Base-by-base conservation (phyloP, 2,113 vertebrate genomes). In the Candoia aspera region DNA sequence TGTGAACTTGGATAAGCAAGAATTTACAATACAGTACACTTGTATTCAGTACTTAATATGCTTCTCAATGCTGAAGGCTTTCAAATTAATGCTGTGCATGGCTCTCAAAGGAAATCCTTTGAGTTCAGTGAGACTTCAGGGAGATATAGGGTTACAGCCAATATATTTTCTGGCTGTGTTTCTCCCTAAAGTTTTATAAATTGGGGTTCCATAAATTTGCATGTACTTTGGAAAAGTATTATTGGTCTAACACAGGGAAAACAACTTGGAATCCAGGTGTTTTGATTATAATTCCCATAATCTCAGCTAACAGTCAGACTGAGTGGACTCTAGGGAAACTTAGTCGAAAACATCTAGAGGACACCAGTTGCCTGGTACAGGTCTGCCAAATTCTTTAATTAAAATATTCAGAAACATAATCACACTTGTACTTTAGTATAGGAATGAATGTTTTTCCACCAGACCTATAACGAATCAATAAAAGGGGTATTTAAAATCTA, bases 401-500 rank as follows among this genome's bases (percentile, higher is more conserved):
- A 26, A 54, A 24, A 17, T 26, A 46, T 90, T 33, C 15, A 53
- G 12, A 49, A 59, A 59, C 15, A 15, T 89, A 19, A 6, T n/a
- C 5, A 23, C 37, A 33, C 19, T 17, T 29, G 26, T 26, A 19
- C 60, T 23, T 37, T 55, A 64, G 26, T 84, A 92, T 88, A 55
- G 49, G 33, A 64, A 84, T 4, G 60, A 0, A 0, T 8, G 26
- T 93, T 90, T 57, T 85, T 94, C 93, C 84, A 85, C 93, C 89
- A 93, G n/a, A 79, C 17, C 24, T 8, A 0, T 91, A 91, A 88
- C 93, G 83, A 91, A 91, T 42, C 21, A 2, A 49, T 54, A 55
- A 90, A 93, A 94, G 94, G n/a, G 93, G 90, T 96, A 89, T 46
- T 92, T 96, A 68, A 88, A 91, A 94, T 95, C 87, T 93, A 85